Percentiles rank a stretch among this genome's conserved stretches.
Conservation (phyloP, 2,888 invertebrate species). For the Deladenus siricidicola region DNA sequence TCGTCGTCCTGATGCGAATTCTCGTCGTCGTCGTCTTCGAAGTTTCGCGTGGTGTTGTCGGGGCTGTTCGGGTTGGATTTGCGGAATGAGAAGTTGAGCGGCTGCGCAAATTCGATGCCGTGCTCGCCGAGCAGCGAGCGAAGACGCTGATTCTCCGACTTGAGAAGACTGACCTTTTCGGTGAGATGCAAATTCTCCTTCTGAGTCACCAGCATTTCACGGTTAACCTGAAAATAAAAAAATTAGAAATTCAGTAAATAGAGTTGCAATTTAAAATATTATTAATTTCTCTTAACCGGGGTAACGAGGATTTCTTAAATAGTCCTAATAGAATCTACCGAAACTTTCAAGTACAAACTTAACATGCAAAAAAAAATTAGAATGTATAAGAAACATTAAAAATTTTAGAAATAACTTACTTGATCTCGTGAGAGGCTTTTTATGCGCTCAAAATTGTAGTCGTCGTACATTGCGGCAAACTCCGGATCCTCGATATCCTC, state of each 20-base stretch:
- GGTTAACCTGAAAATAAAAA: slow-evolving; percentile 8
- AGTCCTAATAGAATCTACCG: no score
- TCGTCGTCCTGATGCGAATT: no score
- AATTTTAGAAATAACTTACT: background rate
- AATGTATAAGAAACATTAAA: no score
- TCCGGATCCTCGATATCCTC: slow-evolving; percentile 12
- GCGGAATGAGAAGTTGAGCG: background rate
- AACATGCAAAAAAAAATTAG: no score
- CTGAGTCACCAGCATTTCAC: slow-evolving; percentile 5
- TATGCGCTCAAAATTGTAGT: slow-evolving; percentile 7
- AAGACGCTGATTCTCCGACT: slow-evolving; percentile 6
- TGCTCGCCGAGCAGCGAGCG: background rate
- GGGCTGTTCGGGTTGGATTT: no score
- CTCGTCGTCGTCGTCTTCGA: background rate
- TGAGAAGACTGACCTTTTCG: background rate
- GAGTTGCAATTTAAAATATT: background rate
- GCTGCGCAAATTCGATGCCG: background rate
- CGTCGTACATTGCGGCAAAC: slow-evolving; percentile 8
- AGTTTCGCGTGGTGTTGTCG: no score
- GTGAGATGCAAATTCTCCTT: slow-evolving; percentile 4
- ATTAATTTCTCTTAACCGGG: background rate
- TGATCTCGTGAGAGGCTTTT: slow-evolving; percentile 14
- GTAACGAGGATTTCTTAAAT: background rate
- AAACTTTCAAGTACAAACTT: no score
- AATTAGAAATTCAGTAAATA: background rate